These are phyloP conservation scores for Hippopotamyrus pictus DNA, from an alignment of 2,797 vertebrate genomes.

Conservation along the genomic window DNA sequence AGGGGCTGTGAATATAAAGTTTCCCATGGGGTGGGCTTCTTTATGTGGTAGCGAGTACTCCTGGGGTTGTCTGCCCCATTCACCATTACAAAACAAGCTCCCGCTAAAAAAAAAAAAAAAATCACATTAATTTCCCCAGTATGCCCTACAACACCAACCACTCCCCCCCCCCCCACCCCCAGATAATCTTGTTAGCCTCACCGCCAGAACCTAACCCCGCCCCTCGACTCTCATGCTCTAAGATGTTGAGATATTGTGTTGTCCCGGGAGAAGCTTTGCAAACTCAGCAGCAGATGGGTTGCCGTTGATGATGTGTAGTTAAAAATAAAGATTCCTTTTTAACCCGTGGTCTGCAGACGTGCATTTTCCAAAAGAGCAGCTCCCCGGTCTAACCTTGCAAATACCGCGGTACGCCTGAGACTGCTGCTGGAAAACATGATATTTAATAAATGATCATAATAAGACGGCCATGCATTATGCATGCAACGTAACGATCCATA, in stretches of 20 bases:
- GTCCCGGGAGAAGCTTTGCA: slow-evolving; percentile 56
- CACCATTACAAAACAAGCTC: not conserved
- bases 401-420: slow-evolving; percentile 22
- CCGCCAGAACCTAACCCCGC: slow-evolving; percentile 6
- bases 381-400: not conserved
- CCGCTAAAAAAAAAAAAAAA: not conserved
- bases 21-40: not conserved
- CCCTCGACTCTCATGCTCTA: slow-evolving; percentile 41
- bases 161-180: not conserved
- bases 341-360: slow-evolving; percentile 49
- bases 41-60: not conserved
- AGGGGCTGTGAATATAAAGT: slow-evolving; percentile 26
- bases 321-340: slow-evolving; percentile 66
- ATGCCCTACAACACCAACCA: not conserved
- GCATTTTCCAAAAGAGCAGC: not conserved
- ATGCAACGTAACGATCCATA: slow-evolving; percentile 55
- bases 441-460: slow-evolving; percentile 59
- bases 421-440: slow-evolving; percentile 41
- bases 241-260: slow-evolving; percentile 57
- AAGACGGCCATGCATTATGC: slow-evolving; percentile 52
- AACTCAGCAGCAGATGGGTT: slow-evolving; percentile 72
- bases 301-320: slow-evolving; percentile 63
- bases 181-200: not conserved
- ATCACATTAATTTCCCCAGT: slow-evolving; percentile 15
- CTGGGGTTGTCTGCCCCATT: not conserved